Base-by-base conservation (phyloP, 2,113 vertebrate genomes). In the Macroglossus sobrinus region DNA sequence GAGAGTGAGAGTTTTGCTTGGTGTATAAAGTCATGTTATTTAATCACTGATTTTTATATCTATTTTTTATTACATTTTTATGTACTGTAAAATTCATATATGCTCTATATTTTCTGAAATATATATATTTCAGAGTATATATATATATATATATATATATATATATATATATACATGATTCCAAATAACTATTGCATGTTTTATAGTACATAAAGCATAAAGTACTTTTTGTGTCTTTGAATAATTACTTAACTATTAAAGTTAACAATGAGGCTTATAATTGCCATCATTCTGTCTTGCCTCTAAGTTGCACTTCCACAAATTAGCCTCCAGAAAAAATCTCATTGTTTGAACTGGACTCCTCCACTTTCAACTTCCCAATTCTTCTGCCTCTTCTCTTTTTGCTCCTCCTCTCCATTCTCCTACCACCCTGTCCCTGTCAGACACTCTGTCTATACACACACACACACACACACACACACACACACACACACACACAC, bases 181-280 rank as follows among this genome's bases (percentile, higher is more conserved):
- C 8, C 84, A 69, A 79, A 64, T 74, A 89, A 45, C 19, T 53
- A 86, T 55, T 59, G 0, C 38, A 16, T 75, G 28, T 38, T 93
- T 95, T 89, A 40, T 82, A 91, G 33, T 10, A 75, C 26, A 84
- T 76, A 69, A 95, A 78, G 3, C 21, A 35, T 84, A 69, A 92
- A 84, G 12, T 43, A 40, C 2, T 66, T 95, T 95, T 47, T 53
- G 28, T 71, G 50, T 30, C 38, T 94, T 96, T 94, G 16, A 69
- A 85, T 6, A 81, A 57, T 45, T 82, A 22, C 24, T 72, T 80
- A 80, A 21, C 8, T 74, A 33, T 59, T 93, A 71, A 53, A 84
- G 47, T 50, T 16, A 86, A 59, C 16, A 89, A 14, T 45, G 35
- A 84, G 15, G 2, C 50, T 94, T 55, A 63, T 78, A 80, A 92